A percentile compares a stretch with the other conserved stretches of the same genome.
Evolutionary conservation across 2,797 vertebrate genomes (phyloP).

Genomic region (Rhinoraja longicauda): DNA sequence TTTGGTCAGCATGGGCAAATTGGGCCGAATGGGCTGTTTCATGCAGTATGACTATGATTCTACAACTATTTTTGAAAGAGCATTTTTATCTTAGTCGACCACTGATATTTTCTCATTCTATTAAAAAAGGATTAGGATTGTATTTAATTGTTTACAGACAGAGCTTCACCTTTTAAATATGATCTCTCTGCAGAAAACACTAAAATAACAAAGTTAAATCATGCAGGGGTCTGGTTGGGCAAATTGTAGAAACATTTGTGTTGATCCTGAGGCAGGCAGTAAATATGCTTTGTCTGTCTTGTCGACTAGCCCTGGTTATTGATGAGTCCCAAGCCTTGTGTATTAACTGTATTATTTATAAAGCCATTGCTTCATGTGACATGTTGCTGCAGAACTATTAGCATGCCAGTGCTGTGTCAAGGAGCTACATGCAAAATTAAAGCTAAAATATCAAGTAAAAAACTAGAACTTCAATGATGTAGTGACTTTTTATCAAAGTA

Average conservation of each 20-base stretch:
- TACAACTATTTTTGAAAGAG: neutral
- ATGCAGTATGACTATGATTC: no score
- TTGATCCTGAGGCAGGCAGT: neutral
- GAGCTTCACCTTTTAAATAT: neutral
- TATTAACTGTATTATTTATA: constrained; percentile 18
- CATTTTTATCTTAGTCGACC: neutral
- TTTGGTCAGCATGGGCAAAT: no score
- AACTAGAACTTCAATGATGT: neutral
- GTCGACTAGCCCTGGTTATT: neutral
- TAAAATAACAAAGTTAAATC: neutral
- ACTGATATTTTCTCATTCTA: neutral
- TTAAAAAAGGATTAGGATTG: neutral
- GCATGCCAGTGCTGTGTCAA: neutral
- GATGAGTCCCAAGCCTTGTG: neutral
- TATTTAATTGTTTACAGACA: neutral
- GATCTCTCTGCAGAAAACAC: neutral
- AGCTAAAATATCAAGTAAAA: neutral
- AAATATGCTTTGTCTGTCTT: neutral
- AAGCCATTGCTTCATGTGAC: neutral
- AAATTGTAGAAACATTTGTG: neutral
- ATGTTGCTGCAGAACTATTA: neutral
- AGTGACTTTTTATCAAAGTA: neutral
- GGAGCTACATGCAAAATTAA: neutral
- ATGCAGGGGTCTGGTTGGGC: neutral
- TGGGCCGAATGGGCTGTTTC: no score